Base-by-base conservation (phyloP, 2,797 vertebrate species). In the Halcyon leucocephala region DNA sequence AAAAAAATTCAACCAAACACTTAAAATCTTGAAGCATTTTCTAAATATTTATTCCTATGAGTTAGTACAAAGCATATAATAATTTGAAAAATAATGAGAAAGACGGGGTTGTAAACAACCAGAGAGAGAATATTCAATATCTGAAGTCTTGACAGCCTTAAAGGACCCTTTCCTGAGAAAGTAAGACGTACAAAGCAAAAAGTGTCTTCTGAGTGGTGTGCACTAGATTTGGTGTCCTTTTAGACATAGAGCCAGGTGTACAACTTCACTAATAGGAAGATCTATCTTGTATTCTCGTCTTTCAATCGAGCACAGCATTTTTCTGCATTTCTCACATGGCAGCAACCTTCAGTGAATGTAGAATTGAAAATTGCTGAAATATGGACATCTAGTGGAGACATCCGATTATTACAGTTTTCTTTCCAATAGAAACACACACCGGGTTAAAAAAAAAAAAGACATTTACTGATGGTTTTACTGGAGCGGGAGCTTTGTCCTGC, bases 381-480 rank as follows among this genome's bases (percentile, higher is more conserved):
- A 39, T 25, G 87, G 77, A 97, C 98, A 98, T 96, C 98, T 98
- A 97, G 97, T 96, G 98, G 98, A 52, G 62, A 2, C 8, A 6
- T 7, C 7, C 29, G 10, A 7, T 35, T 18, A 82, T 25, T 37
- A 48, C 96, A 79, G 35, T 5, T 66, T 29, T 28, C 8, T 14
- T 57, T 37, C 49, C 70, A 7, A 0, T 2, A 31, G 28, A 26
- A 37, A 10, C 4, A 13, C 54, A 86, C 49, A 22, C 33, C 37
- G 37, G 37, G 37, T 35, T 7, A 35, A 35, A 35, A 35, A 35
- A 35, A 84, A 46, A 11, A 66, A 86, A 55, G 71, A 10, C 16
- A 74, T 74, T 33, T 11, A 4, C 46, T 10, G 28, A 22, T 61
- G 25, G 9, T 60, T 57, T 48, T 19, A 31, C 65, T 66, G 48